Evolutionary conservation across 2,888 invertebrate species (phyloP).

Genomic region (Idaea aversata): DNA sequence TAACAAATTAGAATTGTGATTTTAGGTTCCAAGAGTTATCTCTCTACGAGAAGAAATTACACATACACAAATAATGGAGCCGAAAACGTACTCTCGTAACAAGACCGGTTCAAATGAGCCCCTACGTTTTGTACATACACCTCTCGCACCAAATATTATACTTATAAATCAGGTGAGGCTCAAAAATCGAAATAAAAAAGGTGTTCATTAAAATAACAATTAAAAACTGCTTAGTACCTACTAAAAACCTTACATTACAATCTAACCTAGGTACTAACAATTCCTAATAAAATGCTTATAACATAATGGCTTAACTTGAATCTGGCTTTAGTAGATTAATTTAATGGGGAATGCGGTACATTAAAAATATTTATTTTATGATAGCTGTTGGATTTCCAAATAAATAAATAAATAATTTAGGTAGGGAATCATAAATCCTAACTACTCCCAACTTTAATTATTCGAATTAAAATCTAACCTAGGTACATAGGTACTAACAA

Average conservation of each 20-base stretch:
- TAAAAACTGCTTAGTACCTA: not conserved
- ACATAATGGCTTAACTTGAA: too few relatives aligned
- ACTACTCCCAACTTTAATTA: too few relatives aligned
- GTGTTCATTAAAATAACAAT: not conserved
- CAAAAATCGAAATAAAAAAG: not conserved
- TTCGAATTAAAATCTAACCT: too few relatives aligned
- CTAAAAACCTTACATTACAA: not conserved
- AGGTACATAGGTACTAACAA: too few relatives aligned
- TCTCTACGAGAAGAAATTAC: not conserved
- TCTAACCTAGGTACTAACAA: too few relatives aligned
- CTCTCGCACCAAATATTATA: conserved; percentile 1
- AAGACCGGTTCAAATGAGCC: not conserved
- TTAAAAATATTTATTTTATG: too few relatives aligned
- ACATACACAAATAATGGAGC: not conserved
- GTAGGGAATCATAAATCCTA: too few relatives aligned
- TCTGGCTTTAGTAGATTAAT: too few relatives aligned
- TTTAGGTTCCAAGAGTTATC: not conserved
- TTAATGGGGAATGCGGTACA: too few relatives aligned
- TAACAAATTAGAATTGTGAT: not conserved
- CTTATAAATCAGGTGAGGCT: not conserved
- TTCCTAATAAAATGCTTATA: too few relatives aligned
- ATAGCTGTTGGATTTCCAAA: too few relatives aligned
- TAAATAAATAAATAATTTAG: too few relatives aligned
- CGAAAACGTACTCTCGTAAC: not conserved
- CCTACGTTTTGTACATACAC: not conserved